phyloP scores from a whole-genome alignment of 2,797 vertebrate genomes.

The Phoxinus dragarum region DNA sequence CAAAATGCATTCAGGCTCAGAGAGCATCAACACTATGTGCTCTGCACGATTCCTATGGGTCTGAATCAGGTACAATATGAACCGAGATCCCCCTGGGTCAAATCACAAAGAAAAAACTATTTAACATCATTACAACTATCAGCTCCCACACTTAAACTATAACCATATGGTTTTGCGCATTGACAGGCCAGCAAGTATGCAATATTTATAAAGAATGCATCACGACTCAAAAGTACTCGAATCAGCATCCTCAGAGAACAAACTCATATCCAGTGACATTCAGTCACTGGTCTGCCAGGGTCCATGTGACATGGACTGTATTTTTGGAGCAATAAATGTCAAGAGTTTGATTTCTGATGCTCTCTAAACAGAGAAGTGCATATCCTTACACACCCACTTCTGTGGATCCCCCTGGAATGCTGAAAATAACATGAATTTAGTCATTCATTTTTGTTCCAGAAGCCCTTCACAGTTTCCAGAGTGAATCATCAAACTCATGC shows the following conservation, averaged over 20 bases:
- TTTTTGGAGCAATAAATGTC: conserved; percentile 24
- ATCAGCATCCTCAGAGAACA: conserved; percentile 40
- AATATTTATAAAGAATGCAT: conserved; percentile 34
- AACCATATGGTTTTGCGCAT: neutral
- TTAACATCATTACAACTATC: neutral
- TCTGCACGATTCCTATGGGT: neutral
- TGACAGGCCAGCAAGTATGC: conserved; percentile 11
- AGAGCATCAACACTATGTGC: neutral
- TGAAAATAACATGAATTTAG: conserved; percentile 32
- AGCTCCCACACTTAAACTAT: neutral
- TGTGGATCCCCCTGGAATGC: conserved; percentile 19
- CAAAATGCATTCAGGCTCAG: neutral
- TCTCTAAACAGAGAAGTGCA: conserved; percentile 25
- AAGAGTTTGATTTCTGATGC: conserved; percentile 21
- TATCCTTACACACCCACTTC: conserved; percentile 18
- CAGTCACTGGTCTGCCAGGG: neutral
- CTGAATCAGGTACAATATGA: neutral
- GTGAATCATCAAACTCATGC: conserved; percentile 14
- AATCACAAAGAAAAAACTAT: neutral
- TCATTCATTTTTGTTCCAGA: conserved; percentile 7
- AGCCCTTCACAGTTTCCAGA: conserved; percentile 18
- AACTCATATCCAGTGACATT: conserved; percentile 37
- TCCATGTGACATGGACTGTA: neutral
- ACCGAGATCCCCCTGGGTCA: neutral
- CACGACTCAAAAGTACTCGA: neutral